Percentiles rank a stretch among this genome's conserved stretches.
Evolutionary conservation across 2,797 vertebrate genomes (phyloP).

Genomic region (Odontamblyopus rebecca): DNA sequence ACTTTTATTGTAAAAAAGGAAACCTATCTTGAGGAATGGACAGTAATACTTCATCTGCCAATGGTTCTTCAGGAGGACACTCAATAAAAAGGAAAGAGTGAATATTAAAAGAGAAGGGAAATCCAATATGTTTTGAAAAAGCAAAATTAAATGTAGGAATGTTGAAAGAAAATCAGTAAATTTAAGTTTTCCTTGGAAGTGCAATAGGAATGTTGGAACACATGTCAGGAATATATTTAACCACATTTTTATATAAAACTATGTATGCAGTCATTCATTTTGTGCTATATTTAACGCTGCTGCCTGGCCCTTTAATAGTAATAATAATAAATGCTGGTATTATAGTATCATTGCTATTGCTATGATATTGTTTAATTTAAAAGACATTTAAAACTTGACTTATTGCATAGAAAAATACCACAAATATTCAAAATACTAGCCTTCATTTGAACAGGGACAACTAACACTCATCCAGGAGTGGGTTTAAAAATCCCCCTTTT

Average conservation of each 20-base stretch:
- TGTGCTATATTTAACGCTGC: conserved; percentile 1
- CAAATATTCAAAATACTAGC: conserved; percentile 17
- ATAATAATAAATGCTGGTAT: conserved; percentile 13
- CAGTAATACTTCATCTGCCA: not conserved
- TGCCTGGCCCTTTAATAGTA: not conserved
- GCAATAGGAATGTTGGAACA: conserved; percentile 5
- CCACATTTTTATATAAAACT: not conserved
- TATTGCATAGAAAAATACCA: conserved; percentile 63
- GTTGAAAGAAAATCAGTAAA: conserved; percentile 7
- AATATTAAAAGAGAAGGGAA: not conserved
- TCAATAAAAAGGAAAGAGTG: not conserved
- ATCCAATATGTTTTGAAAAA: conserved; percentile 2
- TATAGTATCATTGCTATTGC: conserved; percentile 3
- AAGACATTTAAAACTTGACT: conserved; percentile 23
- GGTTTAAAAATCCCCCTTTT: conserved; percentile 16
- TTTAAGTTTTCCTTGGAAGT: conserved; percentile 14
- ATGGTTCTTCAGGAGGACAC: not conserved
- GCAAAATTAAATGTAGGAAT: conserved; percentile 25
- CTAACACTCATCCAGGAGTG: conserved; percentile 9
- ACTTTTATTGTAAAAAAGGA: not conserved
- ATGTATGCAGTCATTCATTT: not conserved
- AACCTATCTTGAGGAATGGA: not conserved
- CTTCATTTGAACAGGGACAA: conserved; percentile 28
- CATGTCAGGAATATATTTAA: not conserved
- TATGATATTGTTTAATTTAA: conserved; percentile 4